Conservation (phyloP, 2,797 vertebrate species). For the Nothura maculosa region DNA sequence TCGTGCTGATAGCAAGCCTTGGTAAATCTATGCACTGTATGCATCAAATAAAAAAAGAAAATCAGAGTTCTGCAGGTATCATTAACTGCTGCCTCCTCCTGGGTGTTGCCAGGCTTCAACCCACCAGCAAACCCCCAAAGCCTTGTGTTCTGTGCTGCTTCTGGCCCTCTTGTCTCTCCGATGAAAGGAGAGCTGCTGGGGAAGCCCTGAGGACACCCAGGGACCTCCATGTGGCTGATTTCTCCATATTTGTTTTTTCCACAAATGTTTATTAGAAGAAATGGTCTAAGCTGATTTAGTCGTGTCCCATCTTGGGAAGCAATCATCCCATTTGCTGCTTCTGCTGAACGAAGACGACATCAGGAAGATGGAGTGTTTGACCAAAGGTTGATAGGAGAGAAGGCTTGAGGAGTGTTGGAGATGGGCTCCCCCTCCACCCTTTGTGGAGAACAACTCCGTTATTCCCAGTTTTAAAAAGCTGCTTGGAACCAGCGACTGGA, state of each 20-base stretch:
- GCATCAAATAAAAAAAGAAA: background rate
- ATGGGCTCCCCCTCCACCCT: background rate
- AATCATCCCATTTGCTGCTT: background rate
- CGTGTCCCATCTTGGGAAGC: no score
- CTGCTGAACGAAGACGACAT: background rate
- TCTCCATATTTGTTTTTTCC: background rate
- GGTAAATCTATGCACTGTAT: background rate
- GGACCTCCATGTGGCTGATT: accelerated
- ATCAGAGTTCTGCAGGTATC: no score
- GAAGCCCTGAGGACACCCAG: background rate
- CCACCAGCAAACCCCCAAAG: background rate
- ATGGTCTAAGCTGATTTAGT: no score
- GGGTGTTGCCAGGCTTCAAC: accelerated
- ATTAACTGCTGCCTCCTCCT: background rate
- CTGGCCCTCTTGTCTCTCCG: background rate
- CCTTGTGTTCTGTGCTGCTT: background rate
- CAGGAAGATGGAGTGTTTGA: background rate
- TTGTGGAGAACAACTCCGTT: background rate
- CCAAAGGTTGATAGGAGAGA: background rate
- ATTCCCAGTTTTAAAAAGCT: background rate
- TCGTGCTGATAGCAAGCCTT: background rate
- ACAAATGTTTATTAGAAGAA: background rate
- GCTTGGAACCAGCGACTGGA: background rate
- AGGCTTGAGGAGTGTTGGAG: background rate
- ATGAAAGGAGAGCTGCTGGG: background rate